Percentiles rank a stretch among this genome's conserved stretches.
Conservation (phyloP, 2,888 invertebrate species). For the Pristionchus entomophagus region DNA sequence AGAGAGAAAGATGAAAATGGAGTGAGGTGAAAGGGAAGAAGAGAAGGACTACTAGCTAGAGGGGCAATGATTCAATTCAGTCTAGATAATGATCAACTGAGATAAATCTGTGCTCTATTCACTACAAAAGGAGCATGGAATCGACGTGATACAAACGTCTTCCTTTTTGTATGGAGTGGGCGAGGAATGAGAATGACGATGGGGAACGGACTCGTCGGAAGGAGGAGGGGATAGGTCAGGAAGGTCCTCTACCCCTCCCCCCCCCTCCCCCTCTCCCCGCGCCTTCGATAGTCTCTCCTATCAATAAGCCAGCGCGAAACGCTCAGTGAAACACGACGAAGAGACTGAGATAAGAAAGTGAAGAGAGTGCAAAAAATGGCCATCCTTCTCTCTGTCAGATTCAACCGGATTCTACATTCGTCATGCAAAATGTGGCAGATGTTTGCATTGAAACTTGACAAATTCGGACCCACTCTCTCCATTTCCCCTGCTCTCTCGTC, state of each 20-base stretch:
- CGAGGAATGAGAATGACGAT: background rate
- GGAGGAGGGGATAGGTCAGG: background rate
- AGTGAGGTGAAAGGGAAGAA: background rate
- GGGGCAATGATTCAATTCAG: background rate
- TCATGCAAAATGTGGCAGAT: background rate
- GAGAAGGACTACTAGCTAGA: background rate
- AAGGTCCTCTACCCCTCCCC: no score
- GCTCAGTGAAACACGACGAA: background rate
- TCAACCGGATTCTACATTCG: no score
- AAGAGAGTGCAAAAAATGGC: slow-evolving; percentile 23
- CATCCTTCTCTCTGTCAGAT: background rate
- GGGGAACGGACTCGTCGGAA: background rate
- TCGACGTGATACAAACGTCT: background rate
- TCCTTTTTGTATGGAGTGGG: background rate
- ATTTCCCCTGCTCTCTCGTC: background rate
- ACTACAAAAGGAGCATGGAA: background rate
- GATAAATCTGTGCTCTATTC: background rate
- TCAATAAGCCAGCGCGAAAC: slow-evolving; percentile 1
- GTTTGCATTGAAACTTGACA: slow-evolving; percentile 7
- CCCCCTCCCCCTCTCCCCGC: no score
- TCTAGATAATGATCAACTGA: background rate
- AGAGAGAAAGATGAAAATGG: background rate
- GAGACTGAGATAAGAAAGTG: background rate
- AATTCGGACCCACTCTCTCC: background rate
- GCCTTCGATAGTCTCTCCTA: background rate